Conservation (phyloP, 2,888 invertebrate genomes). For the Flexamia atlantica region DNA sequence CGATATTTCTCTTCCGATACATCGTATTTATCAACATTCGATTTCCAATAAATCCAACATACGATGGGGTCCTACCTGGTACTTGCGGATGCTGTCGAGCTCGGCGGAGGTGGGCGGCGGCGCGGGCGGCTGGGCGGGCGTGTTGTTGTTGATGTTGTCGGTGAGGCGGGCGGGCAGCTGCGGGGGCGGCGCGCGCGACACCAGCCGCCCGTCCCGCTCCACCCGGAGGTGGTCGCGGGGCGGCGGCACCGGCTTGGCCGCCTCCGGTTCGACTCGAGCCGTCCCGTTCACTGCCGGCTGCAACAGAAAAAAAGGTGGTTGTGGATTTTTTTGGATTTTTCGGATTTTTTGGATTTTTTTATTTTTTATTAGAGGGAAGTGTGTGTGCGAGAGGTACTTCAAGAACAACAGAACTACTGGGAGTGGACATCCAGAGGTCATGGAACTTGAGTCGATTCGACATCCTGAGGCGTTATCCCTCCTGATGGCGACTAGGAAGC, state of each 20-base stretch:
- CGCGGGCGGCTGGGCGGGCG: slow-evolving; percentile 63
- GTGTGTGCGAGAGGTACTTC: too few species aligned
- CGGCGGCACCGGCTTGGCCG: slow-evolving; percentile 79
- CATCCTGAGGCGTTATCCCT: too few species aligned
- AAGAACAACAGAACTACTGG: too few species aligned
- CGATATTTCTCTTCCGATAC: too few species aligned
- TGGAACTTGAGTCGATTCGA: too few species aligned
- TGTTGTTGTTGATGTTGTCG: slow-evolving; percentile 66
- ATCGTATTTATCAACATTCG: too few species aligned
- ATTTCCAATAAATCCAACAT: too few species aligned
- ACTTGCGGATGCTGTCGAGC: slow-evolving; percentile 94
- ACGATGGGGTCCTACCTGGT: slow-evolving; percentile 86
- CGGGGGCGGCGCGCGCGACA: slow-evolving; percentile 73
- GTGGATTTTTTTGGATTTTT: too few species aligned
- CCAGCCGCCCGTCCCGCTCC: slow-evolving; percentile 75
- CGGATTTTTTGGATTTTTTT: too few species aligned
- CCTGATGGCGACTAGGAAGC: too few species aligned
- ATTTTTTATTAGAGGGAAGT: too few species aligned
- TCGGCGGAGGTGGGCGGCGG: slow-evolving; percentile 89
- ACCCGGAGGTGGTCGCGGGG: slow-evolving; percentile 82
- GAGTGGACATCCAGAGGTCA: too few species aligned
- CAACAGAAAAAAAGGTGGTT: neutral
- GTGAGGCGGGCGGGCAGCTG: slow-evolving; percentile 70
- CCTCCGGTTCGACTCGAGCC: slow-evolving; percentile 69
- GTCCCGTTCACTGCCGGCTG: slow-evolving; percentile 63